phyloP scores from a whole-genome alignment of 2,113 vertebrate genomes.

The Ophiodon elongatus region DNA sequence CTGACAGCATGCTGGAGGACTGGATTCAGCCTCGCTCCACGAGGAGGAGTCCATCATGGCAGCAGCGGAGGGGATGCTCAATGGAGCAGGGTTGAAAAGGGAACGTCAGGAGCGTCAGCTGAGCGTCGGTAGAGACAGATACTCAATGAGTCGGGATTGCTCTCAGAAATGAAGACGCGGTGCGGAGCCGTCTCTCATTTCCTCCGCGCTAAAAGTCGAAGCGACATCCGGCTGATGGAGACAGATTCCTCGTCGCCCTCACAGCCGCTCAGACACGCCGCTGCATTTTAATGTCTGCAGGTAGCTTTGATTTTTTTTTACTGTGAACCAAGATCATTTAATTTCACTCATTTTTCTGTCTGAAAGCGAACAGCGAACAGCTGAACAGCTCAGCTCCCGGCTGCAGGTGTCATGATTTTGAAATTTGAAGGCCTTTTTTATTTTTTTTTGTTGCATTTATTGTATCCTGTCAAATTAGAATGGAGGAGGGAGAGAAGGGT shows the following conservation, averaged over 20 bases:
- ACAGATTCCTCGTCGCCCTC: not conserved
- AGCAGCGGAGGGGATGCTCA: not conserved
- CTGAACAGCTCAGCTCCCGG: no score
- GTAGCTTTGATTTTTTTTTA: not conserved
- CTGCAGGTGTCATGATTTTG: not conserved
- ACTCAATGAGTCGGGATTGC: not conserved
- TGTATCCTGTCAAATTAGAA: not conserved
- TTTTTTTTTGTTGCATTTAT: no score
- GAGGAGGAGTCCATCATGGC: not conserved
- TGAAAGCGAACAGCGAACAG: not conserved
- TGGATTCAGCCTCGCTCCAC: not conserved
- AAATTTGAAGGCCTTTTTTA: no score
- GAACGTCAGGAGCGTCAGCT: not conserved
- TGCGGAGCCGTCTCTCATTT: not conserved
- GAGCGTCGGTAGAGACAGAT: not conserved
- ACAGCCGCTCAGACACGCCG: not conserved
- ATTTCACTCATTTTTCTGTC: not conserved
- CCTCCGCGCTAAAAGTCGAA: not conserved
- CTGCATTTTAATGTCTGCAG: not conserved
- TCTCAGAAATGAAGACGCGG: not conserved
- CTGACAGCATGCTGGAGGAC: constrained; percentile 11
- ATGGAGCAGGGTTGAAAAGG: no score
- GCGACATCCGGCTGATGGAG: not conserved
- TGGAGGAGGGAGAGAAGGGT: not conserved
- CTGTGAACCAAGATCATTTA: not conserved